These are phyloP conservation scores for Scaptomyza polygonia DNA, from an alignment of 2,888 invertebrate species.

Conservation along the genomic window DNA sequence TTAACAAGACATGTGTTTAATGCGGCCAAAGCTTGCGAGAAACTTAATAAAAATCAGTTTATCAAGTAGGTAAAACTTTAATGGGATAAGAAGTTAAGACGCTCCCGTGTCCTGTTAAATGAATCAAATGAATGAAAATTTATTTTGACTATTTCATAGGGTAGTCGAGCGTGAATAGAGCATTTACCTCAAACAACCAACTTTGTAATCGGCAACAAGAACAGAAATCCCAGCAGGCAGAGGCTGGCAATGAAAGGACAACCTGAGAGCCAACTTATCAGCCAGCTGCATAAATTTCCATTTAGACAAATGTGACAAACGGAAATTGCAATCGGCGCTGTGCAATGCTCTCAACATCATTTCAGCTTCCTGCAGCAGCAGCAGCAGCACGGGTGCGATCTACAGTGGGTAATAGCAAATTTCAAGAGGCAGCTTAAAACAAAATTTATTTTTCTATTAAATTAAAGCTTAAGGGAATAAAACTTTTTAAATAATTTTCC, in stretches of 20 bases:
- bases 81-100: constrained; percentile 25
- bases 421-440: no score
- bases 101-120: constrained; percentile 51
- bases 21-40: no score
- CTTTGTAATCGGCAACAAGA: neutral
- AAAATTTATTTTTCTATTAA: no score
- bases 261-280: neutral
- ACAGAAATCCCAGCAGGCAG: neutral
- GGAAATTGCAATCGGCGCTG: constrained; percentile 72
- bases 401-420: neutral
- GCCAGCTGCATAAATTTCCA: constrained; percentile 69
- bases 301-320: constrained; percentile 75
- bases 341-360: constrained; percentile 49
- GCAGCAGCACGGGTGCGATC: constrained; percentile 18
- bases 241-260: constrained; percentile 21
- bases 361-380: constrained; percentile 51
- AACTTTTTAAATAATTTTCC: no score
- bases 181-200: constrained; percentile 46
- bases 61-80: constrained; percentile 45
- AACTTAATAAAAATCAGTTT: no score
- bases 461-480: no score
- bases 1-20: no score
- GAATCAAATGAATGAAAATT: constrained; percentile 63
- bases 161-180: constrained; percentile 64
- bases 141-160: constrained; percentile 69